phyloP scores from a whole-genome alignment of 1,140 invertebrate species.

The Camponotus vicinus region DNA sequence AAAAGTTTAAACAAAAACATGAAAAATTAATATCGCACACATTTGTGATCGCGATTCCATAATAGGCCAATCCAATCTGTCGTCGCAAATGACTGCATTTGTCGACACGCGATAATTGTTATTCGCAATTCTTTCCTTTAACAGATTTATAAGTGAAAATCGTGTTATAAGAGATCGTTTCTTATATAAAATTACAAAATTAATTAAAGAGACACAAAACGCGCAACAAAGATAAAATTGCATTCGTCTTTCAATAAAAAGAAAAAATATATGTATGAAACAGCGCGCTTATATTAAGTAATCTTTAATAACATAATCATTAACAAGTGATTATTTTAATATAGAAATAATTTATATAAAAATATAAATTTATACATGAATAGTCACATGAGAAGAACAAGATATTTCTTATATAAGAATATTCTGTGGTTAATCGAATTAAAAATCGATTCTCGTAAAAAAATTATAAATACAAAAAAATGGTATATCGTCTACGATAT shows the following conservation, averaged over 20 bases:
- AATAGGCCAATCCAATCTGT: constrained; percentile 4
- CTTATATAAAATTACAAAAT: constrained; percentile 33
- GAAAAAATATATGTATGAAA: too few relatives aligned
- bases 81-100: constrained; percentile 37
- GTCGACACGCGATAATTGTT: constrained; percentile 45
- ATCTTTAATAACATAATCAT: too few relatives aligned
- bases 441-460: constrained; percentile 4
- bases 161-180: background rate
- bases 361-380: too few relatives aligned
- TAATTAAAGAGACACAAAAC: constrained; percentile 9
- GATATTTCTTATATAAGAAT: background rate
- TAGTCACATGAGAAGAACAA: too few relatives aligned
- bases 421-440: background rate
- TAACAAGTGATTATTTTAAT: too few relatives aligned
- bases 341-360: too few relatives aligned
- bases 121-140: constrained; percentile 25
- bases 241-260: background rate
- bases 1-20: background rate
- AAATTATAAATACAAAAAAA: background rate
- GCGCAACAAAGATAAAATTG: background rate
- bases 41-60: background rate
- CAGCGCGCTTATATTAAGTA: too few relatives aligned
- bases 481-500: background rate
- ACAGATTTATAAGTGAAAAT: constrained; percentile 32
- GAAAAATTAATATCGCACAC: constrained; percentile 16